phyloP scores from a whole-genome alignment of 2,113 vertebrate genomes.

The Perca fluviatilis region DNA sequence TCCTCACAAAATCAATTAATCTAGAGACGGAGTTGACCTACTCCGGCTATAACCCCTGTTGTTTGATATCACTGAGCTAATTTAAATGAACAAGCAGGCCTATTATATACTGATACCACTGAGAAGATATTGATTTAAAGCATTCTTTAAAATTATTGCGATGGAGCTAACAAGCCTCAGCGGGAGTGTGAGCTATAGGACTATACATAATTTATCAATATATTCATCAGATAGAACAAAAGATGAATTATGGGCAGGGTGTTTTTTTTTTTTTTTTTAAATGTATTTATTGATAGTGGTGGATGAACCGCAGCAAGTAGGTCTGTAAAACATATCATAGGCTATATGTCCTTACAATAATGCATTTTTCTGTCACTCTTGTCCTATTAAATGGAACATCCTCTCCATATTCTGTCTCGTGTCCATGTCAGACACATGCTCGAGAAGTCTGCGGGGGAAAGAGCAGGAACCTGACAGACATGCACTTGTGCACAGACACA shows the following conservation, averaged over 20 bases:
- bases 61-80: slow-evolving; percentile 60
- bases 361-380: not conserved
- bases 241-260: not conserved
- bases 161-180: slow-evolving; percentile 39
- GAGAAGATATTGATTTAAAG: slow-evolving; percentile 55
- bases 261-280: not conserved
- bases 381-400: slow-evolving; percentile 13
- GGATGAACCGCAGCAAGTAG: not conserved
- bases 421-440: slow-evolving; percentile 24
- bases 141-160: slow-evolving; percentile 22
- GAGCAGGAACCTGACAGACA: not conserved
- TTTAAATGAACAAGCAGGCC: slow-evolving; percentile 41
- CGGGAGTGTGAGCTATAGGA: not conserved
- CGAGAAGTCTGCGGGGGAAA: slow-evolving; percentile 8
- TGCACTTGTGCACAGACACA: not conserved
- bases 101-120: slow-evolving; percentile 40
- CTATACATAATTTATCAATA: not conserved
- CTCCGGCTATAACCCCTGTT: slow-evolving; percentile 35
- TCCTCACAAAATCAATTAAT: slow-evolving; percentile 72
- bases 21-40: slow-evolving; percentile 52
- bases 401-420: slow-evolving; percentile 5
- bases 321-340: slow-evolving; percentile 4
- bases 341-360: not conserved
- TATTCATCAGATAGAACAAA: slow-evolving; percentile 33
- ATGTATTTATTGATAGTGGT: too few relatives aligned